Conservation (phyloP, 2,797 vertebrate genomes). For the Sandelia bainsii region DNA sequence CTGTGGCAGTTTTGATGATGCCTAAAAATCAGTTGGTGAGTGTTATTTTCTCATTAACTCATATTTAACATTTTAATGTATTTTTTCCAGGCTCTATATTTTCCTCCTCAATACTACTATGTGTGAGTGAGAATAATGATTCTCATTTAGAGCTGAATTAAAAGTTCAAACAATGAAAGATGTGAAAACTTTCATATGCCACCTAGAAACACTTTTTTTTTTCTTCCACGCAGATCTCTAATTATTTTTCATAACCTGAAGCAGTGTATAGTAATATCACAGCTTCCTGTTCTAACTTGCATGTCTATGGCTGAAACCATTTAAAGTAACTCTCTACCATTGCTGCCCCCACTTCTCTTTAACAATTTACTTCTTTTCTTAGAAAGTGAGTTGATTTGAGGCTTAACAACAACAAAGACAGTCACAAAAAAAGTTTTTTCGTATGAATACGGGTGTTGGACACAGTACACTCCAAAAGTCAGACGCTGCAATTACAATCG, state of each 20-base stretch:
- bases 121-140: slow-evolving; percentile 83
- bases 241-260: slow-evolving; percentile 91
- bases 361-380: slow-evolving; percentile 52
- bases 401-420: slow-evolving; percentile 71
- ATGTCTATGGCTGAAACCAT: slow-evolving; percentile 74
- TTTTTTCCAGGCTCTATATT: slow-evolving; percentile 68
- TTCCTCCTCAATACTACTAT: slow-evolving; percentile 71
- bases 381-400: slow-evolving; percentile 64
- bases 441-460: slow-evolving; percentile 93
- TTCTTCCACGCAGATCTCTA: slow-evolving; percentile 76
- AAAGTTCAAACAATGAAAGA: slow-evolving; percentile 84
- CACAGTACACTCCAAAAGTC: slow-evolving; percentile 88
- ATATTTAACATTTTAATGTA: slow-evolving; percentile 82
- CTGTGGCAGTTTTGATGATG: slow-evolving; percentile 64
- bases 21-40: slow-evolving; percentile 67
- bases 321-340: slow-evolving; percentile 67
- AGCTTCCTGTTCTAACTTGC: slow-evolving; percentile 82
- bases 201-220: slow-evolving; percentile 79
- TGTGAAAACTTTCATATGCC: slow-evolving; percentile 83
- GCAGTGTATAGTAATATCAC: slow-evolving; percentile 85
- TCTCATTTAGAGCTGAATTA: slow-evolving; percentile 86
- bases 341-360: slow-evolving; percentile 47
- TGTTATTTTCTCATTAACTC: slow-evolving; percentile 85
- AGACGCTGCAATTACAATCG: slow-evolving; percentile 95
- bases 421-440: slow-evolving; percentile 89